phyloP scores from a whole-genome alignment of 2,888 invertebrate species.

The Tineola bisselliella region DNA sequence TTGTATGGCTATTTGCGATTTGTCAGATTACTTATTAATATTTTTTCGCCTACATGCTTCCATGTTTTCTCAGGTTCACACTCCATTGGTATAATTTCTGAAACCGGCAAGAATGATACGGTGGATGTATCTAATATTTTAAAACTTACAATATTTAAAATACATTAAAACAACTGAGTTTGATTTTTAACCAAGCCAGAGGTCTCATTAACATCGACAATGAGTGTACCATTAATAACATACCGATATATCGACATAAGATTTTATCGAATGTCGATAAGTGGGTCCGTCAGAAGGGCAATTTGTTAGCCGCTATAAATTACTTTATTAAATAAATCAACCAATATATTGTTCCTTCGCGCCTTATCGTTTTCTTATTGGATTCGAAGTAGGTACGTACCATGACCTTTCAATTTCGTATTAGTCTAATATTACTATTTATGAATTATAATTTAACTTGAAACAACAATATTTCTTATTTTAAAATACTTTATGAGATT shows the following conservation, averaged over 20 bases:
- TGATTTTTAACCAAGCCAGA: not conserved
- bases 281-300: slow-evolving; percentile 49
- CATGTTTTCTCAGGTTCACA: not conserved
- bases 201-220: slow-evolving; percentile 45
- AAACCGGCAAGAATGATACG: too few relatives aligned
- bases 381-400: not conserved
- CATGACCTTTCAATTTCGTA: not conserved
- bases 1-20: slow-evolving; percentile 6
- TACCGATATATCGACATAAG: slow-evolving; percentile 45
- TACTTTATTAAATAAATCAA: slow-evolving; percentile 65
- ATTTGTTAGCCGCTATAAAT: slow-evolving; percentile 62
- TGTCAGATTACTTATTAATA: not conserved
- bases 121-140: too few relatives aligned
- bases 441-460: too few relatives aligned
- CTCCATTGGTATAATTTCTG: too few relatives aligned
- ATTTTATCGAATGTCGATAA: slow-evolving; percentile 55
- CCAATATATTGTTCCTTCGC: slow-evolving; percentile 60
- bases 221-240: slow-evolving; percentile 48
- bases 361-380: slow-evolving; percentile 30
- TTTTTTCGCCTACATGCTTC: not conserved
- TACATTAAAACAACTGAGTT: too few relatives aligned
- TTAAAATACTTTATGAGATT: too few relatives aligned
- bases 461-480: too few relatives aligned
- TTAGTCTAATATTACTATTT: too few relatives aligned
- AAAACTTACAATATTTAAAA: too few relatives aligned